Conservation (phyloP, 2,113 vertebrate genomes). For the Heterotilapia buettikoferi region DNA sequence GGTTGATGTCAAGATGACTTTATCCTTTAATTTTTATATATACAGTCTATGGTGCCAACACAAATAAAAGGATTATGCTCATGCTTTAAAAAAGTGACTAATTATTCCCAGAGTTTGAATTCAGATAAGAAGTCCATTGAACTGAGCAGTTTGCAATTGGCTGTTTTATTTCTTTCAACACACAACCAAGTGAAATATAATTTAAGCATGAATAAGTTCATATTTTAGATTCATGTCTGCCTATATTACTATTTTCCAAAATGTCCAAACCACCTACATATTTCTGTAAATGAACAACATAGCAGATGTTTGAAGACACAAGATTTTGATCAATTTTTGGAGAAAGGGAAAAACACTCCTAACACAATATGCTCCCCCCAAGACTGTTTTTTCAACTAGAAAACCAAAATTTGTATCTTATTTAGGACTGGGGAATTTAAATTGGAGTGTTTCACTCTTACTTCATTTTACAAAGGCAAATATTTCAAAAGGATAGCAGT, state of each 20-base stretch:
- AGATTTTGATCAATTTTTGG: neutral
- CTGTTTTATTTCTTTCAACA: neutral
- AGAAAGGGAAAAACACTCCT: neutral
- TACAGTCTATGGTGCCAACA: neutral
- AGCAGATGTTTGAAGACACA: neutral
- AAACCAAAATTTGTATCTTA: neutral
- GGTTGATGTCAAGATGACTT: neutral
- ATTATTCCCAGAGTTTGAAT: neutral
- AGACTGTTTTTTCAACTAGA: neutral
- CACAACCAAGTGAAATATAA: neutral
- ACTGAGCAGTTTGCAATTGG: neutral
- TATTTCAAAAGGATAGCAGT: neutral
- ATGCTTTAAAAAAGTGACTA: neutral
- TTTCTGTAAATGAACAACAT: neutral
- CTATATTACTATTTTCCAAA: neutral
- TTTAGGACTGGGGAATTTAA: neutral
- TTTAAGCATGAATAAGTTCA: neutral
- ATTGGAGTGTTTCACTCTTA: neutral
- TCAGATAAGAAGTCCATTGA: neutral
- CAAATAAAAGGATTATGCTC: neutral
- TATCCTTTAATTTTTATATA: neutral
- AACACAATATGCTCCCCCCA: neutral
- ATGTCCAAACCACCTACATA: neutral
- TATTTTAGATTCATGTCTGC: neutral
- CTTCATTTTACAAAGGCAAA: constrained; percentile 19